phyloP scores from a whole-genome alignment of 1,140 invertebrate genomes.

The Euwallacea similis region DNA sequence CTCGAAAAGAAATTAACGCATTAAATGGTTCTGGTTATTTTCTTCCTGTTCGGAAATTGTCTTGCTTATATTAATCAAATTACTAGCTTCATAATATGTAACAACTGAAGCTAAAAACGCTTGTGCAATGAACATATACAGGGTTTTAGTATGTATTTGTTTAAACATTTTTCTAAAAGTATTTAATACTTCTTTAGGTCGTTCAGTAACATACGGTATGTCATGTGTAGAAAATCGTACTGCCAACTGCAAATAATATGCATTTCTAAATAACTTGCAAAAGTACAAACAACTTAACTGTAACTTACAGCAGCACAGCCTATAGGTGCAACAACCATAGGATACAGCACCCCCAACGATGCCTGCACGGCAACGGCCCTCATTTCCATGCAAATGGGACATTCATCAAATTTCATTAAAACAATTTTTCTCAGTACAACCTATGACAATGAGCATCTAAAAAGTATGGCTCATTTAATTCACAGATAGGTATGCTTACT shows the following conservation, averaged over 20 bases:
- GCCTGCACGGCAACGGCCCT: slow-evolving; percentile 53
- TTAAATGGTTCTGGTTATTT: no score
- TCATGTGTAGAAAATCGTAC: slow-evolving; percentile 55
- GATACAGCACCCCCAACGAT: slow-evolving; percentile 52
- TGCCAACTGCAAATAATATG: slow-evolving; percentile 51
- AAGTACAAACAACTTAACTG: not conserved
- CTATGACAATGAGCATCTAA: slow-evolving; percentile 37
- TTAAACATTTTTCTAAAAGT: slow-evolving; percentile 52
- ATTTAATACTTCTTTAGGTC: slow-evolving; percentile 53
- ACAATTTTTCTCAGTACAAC: slow-evolving; percentile 52
- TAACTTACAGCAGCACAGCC: slow-evolving; percentile 51
- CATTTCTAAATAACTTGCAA: slow-evolving; percentile 4
- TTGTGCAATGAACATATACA: slow-evolving; percentile 52
- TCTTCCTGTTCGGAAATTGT: slow-evolving; percentile 18
- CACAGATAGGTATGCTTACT: slow-evolving; percentile 29
- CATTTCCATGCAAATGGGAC: slow-evolving; percentile 54
- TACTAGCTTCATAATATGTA: slow-evolving; percentile 53
- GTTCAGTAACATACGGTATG: slow-evolving; percentile 54
- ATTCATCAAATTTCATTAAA: slow-evolving; percentile 47
- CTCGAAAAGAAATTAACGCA: no score
- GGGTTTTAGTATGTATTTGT: slow-evolving; percentile 51
- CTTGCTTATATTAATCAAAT: slow-evolving; percentile 50
- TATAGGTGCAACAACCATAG: slow-evolving; percentile 53
- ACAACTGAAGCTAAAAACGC: slow-evolving; percentile 52
- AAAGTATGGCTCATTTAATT: not conserved